A percentile compares a stretch with the other conserved stretches of the same genome.
Evolutionary conservation across 2,797 vertebrate species (phyloP).

Genomic region (Clarias pachynema): DNA sequence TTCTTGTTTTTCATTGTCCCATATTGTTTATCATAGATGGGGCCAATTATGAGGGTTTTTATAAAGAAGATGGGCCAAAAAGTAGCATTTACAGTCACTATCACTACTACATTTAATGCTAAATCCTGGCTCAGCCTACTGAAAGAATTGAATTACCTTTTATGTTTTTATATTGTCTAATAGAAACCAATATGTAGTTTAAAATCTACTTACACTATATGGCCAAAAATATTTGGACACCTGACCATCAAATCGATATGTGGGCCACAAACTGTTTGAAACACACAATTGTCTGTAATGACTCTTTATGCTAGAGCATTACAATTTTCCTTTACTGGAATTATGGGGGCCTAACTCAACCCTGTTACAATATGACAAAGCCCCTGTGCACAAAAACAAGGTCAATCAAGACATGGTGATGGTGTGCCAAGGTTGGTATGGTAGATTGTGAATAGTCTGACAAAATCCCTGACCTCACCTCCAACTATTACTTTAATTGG

Average conservation of each 20-base stretch:
- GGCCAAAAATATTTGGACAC: neutral
- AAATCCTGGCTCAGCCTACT: neutral
- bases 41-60: neutral
- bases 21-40: constrained; percentile 6
- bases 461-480: neutral
- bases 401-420: neutral
- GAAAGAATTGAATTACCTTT: constrained; percentile 19
- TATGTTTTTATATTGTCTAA: constrained; percentile 21
- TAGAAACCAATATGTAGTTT: constrained; percentile 27
- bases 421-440: neutral
- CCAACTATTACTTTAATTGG: neutral
- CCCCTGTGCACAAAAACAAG: neutral
- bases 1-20: neutral
- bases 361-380: neutral
- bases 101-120: constrained; percentile 6
- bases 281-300: neutral
- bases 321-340: neutral
- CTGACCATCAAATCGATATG: neutral
- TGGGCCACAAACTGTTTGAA: neutral
- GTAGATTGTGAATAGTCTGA: neutral
- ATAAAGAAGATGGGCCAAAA: constrained; percentile 23
- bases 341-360: neutral
- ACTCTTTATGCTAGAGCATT: neutral
- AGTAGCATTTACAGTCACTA: constrained; percentile 24
- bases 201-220: neutral